Evolutionary conservation across 2,113 vertebrate species (phyloP), one percentile per base, ranked within the genome.

Genomic region (Mystacornis crossleyi): DNA sequence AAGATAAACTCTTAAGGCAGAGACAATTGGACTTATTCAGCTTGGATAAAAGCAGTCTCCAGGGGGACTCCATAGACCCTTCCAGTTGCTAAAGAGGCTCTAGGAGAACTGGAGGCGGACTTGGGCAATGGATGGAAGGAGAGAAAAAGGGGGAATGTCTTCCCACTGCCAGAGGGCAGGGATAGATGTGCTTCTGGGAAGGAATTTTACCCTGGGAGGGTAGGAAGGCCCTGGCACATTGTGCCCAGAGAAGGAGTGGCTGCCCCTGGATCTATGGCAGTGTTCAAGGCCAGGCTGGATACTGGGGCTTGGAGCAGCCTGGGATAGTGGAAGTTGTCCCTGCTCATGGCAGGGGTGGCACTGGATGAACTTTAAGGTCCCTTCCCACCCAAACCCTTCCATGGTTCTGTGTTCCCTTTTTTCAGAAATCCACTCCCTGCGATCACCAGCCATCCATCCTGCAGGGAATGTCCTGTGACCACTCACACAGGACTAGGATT

Each of bases 41-140:
- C 21, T 51, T 73, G 51, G 50, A 57, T 3, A 18, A 16, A 8
- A 42, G 21, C 42, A 80, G 26, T 31, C 25, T 64, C 57, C 8
- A 7, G 2, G 20, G 25, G 0, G 42, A 57, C 0, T 26, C 42
- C 1, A 43, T 50, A 43, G 18, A 5, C 5, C 42, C 14, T 43
- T 3, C 0, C 18, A 51, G 33, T 0, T 14, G 26, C 26, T 38
- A 6, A 73, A 51, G 18, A 6, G 21, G 33, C 43, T 81, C 26
- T 31, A 57, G 4, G 14, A 58, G 31, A 72, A 34, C 25, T 48
- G 58, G 6, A 72, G 26, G 65, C 67, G 34, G 31, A 64, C 18
- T 31, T 0, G 42, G 42, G 58, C 42, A 72, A 57, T 34, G 31
- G 1, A 0, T 64, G 50, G 31, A 50, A 42, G 20, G 31, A 64